These are phyloP conservation scores for Dermochelys coriacea DNA, from an alignment of 2,797 vertebrate species.

Conservation along the genomic window DNA sequence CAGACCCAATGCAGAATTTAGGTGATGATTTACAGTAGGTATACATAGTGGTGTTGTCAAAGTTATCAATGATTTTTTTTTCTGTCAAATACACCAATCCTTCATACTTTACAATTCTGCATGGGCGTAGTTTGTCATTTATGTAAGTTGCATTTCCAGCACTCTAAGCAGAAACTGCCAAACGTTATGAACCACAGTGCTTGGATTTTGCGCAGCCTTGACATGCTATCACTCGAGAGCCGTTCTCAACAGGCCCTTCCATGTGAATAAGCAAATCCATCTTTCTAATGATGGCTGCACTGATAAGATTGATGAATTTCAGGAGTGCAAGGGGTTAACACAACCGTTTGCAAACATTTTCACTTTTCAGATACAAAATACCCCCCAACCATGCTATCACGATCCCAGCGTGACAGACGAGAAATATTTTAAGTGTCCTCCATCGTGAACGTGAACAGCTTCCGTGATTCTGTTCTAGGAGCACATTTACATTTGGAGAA, in stretches of 20 bases:
- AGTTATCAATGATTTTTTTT: slow-evolving; percentile 26
- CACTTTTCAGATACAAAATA: neutral
- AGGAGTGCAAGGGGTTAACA: neutral
- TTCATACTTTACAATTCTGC: rapidly evolving
- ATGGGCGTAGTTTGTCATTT: rapidly evolving
- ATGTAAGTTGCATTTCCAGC: neutral
- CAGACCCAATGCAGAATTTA: slow-evolving; percentile 3
- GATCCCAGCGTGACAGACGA: neutral
- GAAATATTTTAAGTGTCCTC: neutral
- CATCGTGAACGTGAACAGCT: neutral
- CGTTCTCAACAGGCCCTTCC: neutral
- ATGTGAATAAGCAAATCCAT: neutral
- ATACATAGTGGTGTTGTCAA: neutral
- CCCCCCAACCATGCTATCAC: neutral
- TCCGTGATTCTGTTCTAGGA: neutral
- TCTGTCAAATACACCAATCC: neutral
- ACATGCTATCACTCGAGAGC: neutral
- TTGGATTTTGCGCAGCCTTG: neutral
- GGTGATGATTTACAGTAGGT: slow-evolving; percentile 41
- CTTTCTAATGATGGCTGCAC: neutral
- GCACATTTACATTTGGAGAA: neutral
- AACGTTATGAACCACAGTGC: rapidly evolving
- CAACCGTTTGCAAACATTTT: rapidly evolving
- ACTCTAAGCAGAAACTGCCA: neutral
- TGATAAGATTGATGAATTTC: neutral